Evolutionary conservation across 2,797 vertebrate species (phyloP).

Genomic region (Xiphophorus birchmanni): DNA sequence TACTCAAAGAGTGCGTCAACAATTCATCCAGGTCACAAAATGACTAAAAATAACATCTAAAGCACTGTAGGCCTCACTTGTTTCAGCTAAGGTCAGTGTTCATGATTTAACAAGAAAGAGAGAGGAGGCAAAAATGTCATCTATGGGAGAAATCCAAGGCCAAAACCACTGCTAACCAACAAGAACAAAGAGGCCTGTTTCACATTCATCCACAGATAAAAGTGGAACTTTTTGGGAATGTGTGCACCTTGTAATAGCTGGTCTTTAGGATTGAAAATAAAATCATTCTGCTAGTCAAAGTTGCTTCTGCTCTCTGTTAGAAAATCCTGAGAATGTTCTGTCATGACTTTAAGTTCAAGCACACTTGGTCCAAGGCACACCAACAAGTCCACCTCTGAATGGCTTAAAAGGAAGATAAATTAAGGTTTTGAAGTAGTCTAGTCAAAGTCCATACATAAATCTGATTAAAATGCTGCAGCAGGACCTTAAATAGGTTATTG

Average conservation of each 20-base stretch:
- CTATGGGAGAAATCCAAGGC: neutral
- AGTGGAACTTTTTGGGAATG: neutral
- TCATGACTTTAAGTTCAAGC: neutral
- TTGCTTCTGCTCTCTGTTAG: neutral
- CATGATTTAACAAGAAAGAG: neutral
- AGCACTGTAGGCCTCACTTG: constrained; percentile 2
- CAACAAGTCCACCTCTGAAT: neutral
- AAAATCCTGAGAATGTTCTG: neutral
- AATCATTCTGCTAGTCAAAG: neutral
- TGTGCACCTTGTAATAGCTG: neutral
- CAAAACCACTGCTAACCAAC: neutral
- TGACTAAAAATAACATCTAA: neutral
- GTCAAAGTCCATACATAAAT: neutral
- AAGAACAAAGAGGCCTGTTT: neutral
- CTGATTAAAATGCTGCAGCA: neutral
- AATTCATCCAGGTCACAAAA: neutral
- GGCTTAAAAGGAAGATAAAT: neutral
- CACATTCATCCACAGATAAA: neutral
- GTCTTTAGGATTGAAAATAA: neutral
- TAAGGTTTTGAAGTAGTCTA: neutral
- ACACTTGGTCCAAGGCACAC: neutral
- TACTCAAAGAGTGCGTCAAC: constrained; percentile 2
- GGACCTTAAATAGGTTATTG: neutral
- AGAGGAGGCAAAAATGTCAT: neutral
- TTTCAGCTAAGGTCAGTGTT: neutral